Base-by-base conservation (phyloP, 2,113 vertebrate genomes). In the Nothobranchius kuhntae region DNA sequence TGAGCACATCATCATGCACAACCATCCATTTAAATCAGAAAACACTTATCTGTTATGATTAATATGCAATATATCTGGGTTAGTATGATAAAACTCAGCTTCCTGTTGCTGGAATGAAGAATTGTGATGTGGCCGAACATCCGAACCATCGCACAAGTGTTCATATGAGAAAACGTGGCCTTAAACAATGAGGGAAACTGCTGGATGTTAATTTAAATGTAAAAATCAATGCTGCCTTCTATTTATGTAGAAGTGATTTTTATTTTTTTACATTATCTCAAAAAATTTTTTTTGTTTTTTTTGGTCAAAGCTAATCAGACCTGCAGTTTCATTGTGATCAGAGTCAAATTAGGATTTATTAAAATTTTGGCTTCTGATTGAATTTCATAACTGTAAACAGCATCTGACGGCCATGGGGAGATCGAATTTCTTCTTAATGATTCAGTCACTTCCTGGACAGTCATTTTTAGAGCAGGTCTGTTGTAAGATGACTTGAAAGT, bases 1-100 rank as follows among this genome's bases (percentile, higher is more conserved):
- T 44, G 38, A 38, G 55, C 53, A 57, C 71, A 60, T 52, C 59
- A 42, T 45, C 36, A 68, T 66, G 47, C 79, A 74, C 57, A 66
- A 40, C 24, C 26, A 60, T 58, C 15, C 54, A 21, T 21, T 21
- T 21, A 21, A 21, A 21, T 17, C 14, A 0, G 51, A 50, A 48
- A 7, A 65, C 56, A 59, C 46, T 8, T 21, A 52, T 35, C 54
- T 44, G 61, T 51, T 61, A 53, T 14, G 6, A 57, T 59, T 24
- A 13, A 44, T 17, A 77, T 72, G 68, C 71, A 77, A 66, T 78
- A 79, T 46, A 21, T 61, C 56, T 9, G 63, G 56, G 12, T 14
- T 51, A 4, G 30, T 53, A 44, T 17, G 10, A 26, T 51, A 36
- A 14, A 40, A 40, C 6, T n/a, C 38, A 21, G 30, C 15, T n/a